A percentile compares a stretch with the other conserved stretches of the same genome.
These are phyloP conservation scores for Rhombomys opimus DNA, from an alignment of 2,113 vertebrate species.

Conservation along the genomic window DNA sequence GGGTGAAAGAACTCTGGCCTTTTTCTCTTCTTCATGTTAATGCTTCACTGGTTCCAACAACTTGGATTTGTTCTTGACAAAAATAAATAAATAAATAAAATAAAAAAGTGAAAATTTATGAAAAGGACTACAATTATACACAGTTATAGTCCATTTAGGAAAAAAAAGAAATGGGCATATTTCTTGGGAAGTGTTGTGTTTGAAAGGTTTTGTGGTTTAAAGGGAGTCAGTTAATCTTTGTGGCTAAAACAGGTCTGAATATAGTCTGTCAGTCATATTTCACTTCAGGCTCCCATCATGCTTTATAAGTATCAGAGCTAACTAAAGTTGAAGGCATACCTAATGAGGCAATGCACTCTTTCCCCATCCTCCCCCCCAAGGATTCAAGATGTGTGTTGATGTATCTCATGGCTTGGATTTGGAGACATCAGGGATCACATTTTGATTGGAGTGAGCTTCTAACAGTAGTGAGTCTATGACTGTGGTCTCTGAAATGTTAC, in stretches of 20 bases:
- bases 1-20: background rate
- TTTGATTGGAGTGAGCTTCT: background rate
- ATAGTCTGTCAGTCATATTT: background rate
- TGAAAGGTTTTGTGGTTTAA: background rate
- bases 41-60: background rate
- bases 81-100: background rate
- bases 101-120: background rate
- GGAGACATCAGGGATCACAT: background rate
- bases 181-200: conserved; percentile 31
- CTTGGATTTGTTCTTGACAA: conserved; percentile 10
- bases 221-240: conserved; percentile 32
- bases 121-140: conserved; percentile 6
- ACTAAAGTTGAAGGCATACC: background rate
- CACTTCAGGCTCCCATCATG: background rate
- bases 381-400: background rate
- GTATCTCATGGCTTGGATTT: background rate
- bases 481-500: background rate
- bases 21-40: conserved; percentile 16
- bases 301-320: background rate
- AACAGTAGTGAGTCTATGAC: background rate
- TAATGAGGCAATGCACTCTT: background rate
- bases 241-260: background rate
- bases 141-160: conserved; percentile 3
- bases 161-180: background rate
- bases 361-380: background rate